Percentiles rank a stretch among this genome's conserved stretches.
Evolutionary conservation across 2,888 invertebrate genomes (phyloP).

Genomic region (Dione juno): DNA sequence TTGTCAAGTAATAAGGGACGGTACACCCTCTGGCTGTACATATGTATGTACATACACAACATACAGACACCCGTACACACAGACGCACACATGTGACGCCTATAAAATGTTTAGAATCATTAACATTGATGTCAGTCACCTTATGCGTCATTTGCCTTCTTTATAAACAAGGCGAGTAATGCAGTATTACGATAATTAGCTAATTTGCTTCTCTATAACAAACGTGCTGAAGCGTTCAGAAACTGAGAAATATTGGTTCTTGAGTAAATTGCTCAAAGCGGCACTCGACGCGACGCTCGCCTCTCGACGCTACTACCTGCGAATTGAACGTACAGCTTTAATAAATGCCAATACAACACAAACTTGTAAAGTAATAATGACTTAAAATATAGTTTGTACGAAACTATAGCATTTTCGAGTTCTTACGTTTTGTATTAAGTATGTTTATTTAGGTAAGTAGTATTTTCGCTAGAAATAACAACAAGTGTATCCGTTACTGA

Average conservation of each 20-base stretch:
- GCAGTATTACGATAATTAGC: neutral
- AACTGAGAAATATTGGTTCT: neutral
- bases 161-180: no score
- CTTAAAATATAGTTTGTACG: neutral
- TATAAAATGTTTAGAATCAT: neutral
- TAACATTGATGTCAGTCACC: neutral
- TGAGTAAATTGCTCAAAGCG: slow-evolving; percentile 5
- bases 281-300: neutral
- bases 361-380: slow-evolving; percentile 2
- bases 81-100: neutral
- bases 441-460: no score
- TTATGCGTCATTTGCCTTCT: neutral
- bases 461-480: no score
- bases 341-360: neutral
- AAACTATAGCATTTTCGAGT: no score
- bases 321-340: slow-evolving; percentile 2
- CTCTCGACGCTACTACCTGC: no score
- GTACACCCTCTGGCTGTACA: neutral
- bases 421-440: no score
- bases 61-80: no score
- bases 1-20: neutral
- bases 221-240: neutral
- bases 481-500: no score
- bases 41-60: no score
- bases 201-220: neutral